Evolutionary conservation across 2,113 vertebrate genomes (phyloP), one percentile per base, ranked within the genome.

Genomic region (Nematolebias whitei): DNA sequence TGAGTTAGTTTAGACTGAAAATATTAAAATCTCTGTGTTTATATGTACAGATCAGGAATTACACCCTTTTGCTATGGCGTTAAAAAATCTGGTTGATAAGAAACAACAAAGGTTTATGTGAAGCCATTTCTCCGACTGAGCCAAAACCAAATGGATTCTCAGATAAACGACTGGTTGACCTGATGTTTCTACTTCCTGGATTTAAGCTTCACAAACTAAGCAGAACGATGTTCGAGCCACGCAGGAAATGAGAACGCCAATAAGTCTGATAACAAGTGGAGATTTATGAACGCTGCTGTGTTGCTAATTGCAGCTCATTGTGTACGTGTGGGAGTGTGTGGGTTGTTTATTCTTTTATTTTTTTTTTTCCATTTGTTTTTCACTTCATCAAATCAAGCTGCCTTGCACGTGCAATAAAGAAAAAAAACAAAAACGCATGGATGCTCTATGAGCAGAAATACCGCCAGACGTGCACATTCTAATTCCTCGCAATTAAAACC

Each of bases 231-330:
- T 51, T 49, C 65, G 58, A 51, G 50, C 53, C 35, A 51, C 51
- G 57, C 5, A 35, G 39, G 16, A 60, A 56, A 52, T 44, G 48
- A 72, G 47, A 64, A 67, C 71, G 49, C 52, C 2, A 19, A 54
- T 60, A 65, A 47, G 39, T 47, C 70, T 62, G 72, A 71, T 65
- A 78, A 78, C 48, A 67, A 83, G 77, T 57, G 4, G 57, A 72
- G 72, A 85, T 88, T 78, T 85, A 82, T 79, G 65, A 64, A 78
- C 70, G 77, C 54, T 29, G 40, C 58, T 52, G 44, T 65, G 77
- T 78, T 78, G 76, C 82, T 88, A 86, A 86, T 89, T 85, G 86
- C 41, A 38, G 49, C 65, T 81, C 69, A 49, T 66, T 22, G 69
- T 67, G 69, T 54, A 63, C 70, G 63, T 84, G 50, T 39, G 66